Evolutionary conservation across 2,888 invertebrate species (phyloP).

Genomic region (Plagiodera versicolora): DNA sequence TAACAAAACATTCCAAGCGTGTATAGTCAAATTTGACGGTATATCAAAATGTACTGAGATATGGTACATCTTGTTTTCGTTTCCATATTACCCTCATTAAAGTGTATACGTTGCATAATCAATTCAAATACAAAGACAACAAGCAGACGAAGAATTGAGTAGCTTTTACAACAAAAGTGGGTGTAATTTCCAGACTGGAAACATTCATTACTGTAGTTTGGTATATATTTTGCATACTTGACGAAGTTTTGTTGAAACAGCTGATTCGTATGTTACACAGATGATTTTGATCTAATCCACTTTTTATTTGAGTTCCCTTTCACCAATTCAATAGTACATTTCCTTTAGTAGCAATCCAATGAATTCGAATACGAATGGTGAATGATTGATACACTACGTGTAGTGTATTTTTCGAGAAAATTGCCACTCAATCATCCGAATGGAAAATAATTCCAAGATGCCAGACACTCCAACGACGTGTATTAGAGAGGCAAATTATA

Average conservation of each 20-base stretch:
- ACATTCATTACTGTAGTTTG: too few relatives aligned
- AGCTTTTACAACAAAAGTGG: neutral
- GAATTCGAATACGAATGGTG: neutral
- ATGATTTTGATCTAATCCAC: too few relatives aligned
- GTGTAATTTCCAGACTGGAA: neutral
- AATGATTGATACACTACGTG: neutral
- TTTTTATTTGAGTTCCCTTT: too few relatives aligned
- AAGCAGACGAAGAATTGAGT: neutral
- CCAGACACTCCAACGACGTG: neutral
- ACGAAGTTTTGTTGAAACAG: too few relatives aligned
- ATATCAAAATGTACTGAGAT: neutral
- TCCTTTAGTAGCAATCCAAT: neutral
- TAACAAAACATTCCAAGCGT: neutral
- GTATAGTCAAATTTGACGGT: neutral
- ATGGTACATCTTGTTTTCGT: slow-evolving; percentile 20
- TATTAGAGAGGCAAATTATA: neutral
- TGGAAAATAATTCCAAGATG: neutral
- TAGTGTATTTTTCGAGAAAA: neutral
- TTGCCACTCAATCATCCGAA: neutral
- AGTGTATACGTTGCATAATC: slow-evolving; percentile 32
- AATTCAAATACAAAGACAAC: slow-evolving; percentile 31
- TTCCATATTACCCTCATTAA: slow-evolving; percentile 25
- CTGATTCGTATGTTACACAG: too few relatives aligned
- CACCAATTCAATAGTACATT: too few relatives aligned
- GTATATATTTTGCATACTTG: too few relatives aligned